phyloP scores from a whole-genome alignment of 2,888 invertebrate genomes.

The Aphidoletes aphidimyza region DNA sequence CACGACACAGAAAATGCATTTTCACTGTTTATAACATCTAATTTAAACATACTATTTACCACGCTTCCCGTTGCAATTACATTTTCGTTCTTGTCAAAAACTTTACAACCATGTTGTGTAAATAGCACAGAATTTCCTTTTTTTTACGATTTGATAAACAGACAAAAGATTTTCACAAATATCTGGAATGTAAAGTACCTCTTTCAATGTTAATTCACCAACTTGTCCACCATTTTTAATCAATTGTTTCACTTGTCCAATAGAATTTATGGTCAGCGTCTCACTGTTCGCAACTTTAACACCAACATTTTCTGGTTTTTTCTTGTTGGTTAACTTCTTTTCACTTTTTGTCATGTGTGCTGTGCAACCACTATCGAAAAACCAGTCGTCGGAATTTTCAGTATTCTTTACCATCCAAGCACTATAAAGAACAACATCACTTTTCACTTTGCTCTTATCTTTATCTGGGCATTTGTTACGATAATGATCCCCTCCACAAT shows the following conservation, averaged over 20 bases:
- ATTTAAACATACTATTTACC: constrained; percentile 4
- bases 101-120: background rate
- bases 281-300: background rate
- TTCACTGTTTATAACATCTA: background rate
- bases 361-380: background rate
- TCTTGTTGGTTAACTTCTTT: background rate
- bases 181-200: background rate
- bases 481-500: background rate
- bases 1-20: background rate
- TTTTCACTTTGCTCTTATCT: background rate
- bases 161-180: background rate
- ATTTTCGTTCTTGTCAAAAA: background rate
- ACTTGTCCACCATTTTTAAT: too few relatives aligned
- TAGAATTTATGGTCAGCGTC: background rate
- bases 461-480: background rate
- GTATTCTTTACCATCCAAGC: background rate
- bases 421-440: background rate
- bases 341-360: background rate
- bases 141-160: constrained; percentile 6
- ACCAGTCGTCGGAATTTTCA: background rate
- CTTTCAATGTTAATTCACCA: background rate
- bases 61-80: background rate
- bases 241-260: background rate
- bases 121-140: background rate
- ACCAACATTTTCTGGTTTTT: background rate